Percentiles rank a stretch among this genome's conserved stretches.
Evolutionary conservation across 2,113 vertebrate genomes (phyloP).

Genomic region (Podilymbus podiceps): DNA sequence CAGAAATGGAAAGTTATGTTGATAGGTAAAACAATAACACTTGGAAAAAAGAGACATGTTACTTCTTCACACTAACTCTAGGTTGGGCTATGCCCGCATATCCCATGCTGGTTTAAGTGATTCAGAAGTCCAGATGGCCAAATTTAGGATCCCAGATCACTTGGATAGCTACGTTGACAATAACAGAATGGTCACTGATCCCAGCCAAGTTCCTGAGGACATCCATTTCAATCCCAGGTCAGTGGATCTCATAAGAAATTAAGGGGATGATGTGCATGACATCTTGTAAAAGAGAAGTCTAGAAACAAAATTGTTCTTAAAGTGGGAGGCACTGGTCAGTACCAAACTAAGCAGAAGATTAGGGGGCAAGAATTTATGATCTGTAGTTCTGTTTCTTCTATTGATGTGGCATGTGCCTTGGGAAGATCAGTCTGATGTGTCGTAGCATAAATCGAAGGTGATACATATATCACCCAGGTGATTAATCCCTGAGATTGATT

Average conservation of each 20-base stretch:
- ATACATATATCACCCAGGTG: not conserved
- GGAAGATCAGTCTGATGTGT: not conserved
- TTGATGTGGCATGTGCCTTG: not conserved
- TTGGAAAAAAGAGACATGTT: not conserved
- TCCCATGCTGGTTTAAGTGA: conserved; percentile 79
- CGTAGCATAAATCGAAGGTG: not conserved
- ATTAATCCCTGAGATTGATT: not conserved
- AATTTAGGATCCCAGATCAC: conserved; percentile 75
- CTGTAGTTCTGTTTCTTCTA: not conserved
- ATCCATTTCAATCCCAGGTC: conserved; percentile 75
- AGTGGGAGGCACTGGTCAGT: not conserved
- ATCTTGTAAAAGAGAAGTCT: not conserved
- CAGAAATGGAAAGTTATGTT: not conserved
- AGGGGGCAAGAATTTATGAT: not conserved
- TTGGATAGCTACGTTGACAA: conserved; percentile 65
- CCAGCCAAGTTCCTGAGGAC: conserved; percentile 58
- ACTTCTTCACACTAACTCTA: conserved; percentile 25
- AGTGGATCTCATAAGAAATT: not conserved
- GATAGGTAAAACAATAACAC: not conserved
- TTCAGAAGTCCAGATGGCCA: conserved; percentile 78
- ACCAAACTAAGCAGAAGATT: not conserved
- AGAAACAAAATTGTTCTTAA: not conserved
- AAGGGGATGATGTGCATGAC: not conserved
- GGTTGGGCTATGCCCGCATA: conserved; percentile 76
- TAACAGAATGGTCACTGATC: conserved; percentile 66